phyloP scores from a whole-genome alignment of 2,888 invertebrate species.

The Thyatira batis region DNA sequence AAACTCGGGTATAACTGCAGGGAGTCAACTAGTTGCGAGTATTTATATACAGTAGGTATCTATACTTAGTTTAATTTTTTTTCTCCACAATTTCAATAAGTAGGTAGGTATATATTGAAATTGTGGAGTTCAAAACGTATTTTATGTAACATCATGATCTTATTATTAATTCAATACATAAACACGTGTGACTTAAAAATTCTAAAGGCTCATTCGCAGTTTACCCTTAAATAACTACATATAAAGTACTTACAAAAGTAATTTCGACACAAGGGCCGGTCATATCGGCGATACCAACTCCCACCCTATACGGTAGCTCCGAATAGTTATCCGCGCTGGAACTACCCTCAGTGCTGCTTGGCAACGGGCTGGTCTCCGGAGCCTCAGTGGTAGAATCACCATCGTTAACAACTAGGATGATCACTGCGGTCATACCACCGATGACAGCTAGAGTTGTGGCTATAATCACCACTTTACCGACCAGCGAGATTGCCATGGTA shows the following conservation, averaged over 20 bases:
- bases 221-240: slow-evolving; percentile 1
- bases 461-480: slow-evolving; percentile 56
- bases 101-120: too few species aligned
- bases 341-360: not conserved
- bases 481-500: slow-evolving; percentile 52
- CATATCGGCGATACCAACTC: slow-evolving; percentile 94
- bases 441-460: slow-evolving; percentile 49
- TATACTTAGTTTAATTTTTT: too few species aligned
- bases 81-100: too few species aligned
- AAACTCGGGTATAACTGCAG: too few species aligned
- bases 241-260: slow-evolving; percentile 89
- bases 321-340: slow-evolving; percentile 3
- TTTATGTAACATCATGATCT: too few species aligned
- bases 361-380: not conserved
- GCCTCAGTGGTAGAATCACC: slow-evolving; percentile 5
- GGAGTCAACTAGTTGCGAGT: too few species aligned
- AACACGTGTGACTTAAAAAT: not conserved
- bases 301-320: slow-evolving; percentile 74
- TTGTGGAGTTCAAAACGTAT: too few species aligned
- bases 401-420: slow-evolving; percentile 49
- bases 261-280: slow-evolving; percentile 97
- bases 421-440: slow-evolving; percentile 53
- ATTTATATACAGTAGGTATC: too few species aligned
- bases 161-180: too few species aligned
- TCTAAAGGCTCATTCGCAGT: not conserved